A percentile compares a stretch with the other conserved stretches of the same genome.
Conservation (phyloP, 2,888 invertebrate species). For the Mylabris sibirica region DNA sequence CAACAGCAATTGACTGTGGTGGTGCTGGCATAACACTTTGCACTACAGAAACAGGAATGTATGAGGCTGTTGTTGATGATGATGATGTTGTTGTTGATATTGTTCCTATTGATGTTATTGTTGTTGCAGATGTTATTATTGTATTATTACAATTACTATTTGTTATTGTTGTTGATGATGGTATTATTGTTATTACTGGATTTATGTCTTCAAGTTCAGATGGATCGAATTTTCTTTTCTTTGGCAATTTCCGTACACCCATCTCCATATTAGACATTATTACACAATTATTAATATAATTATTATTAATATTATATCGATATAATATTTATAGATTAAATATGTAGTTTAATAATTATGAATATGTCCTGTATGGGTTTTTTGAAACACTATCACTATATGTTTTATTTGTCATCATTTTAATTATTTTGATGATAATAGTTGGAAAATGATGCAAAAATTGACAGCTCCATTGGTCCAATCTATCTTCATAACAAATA, state of each 20-base stretch:
- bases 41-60: slow-evolving; percentile 58
- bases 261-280: slow-evolving; percentile 55
- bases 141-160: too few species aligned
- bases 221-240: slow-evolving; percentile 89
- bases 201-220: slow-evolving; percentile 74
- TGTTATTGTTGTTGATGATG: slow-evolving; percentile 40
- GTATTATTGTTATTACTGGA: slow-evolving; percentile 39
- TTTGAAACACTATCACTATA: slow-evolving; percentile 28
- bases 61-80: slow-evolving; percentile 41
- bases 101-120: slow-evolving; percentile 40
- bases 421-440: slow-evolving; percentile 21
- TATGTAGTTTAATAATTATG: slow-evolving; percentile 32
- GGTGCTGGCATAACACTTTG: slow-evolving; percentile 56
- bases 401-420: slow-evolving; percentile 28
- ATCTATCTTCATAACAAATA: not conserved
- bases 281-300: not conserved
- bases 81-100: slow-evolving; percentile 33
- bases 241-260: slow-evolving; percentile 83
- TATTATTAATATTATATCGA: not conserved
- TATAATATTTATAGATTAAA: slow-evolving; percentile 6
- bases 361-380: slow-evolving; percentile 48
- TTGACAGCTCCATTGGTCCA: slow-evolving; percentile 16
- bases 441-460: slow-evolving; percentile 24
- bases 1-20: slow-evolving; percentile 57
- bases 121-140: slow-evolving; percentile 37